A percentile compares a stretch with the other conserved stretches of the same genome.
Evolutionary conservation across 2,888 invertebrate genomes (phyloP).

Genomic region (Tinea trinotella): DNA sequence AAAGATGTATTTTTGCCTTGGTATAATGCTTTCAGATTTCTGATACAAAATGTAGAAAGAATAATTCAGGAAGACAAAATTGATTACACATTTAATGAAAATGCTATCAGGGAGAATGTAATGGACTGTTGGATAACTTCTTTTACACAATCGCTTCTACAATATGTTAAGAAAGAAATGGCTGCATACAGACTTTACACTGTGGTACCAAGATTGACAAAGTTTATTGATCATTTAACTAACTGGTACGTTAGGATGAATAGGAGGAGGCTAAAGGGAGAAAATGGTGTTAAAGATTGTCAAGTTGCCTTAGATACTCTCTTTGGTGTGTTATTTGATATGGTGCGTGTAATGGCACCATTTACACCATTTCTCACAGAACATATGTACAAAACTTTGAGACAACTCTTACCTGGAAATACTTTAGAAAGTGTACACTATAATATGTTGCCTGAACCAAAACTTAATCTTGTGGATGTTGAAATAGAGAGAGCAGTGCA

Average conservation of each 20-base stretch:
- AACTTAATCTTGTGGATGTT: constrained; percentile 80
- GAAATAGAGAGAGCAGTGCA: constrained; percentile 92
- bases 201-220: constrained; percentile 93
- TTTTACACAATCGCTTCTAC: constrained; percentile 92
- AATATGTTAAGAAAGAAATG: constrained; percentile 95
- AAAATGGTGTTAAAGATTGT: constrained; percentile 85
- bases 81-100: constrained; percentile 71
- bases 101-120: constrained; percentile 76
- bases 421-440: constrained; percentile 89
- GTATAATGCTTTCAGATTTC: constrained; percentile 94
- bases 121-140: constrained; percentile 99
- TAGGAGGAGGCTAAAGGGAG: constrained; percentile 94
- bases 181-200: constrained; percentile 94
- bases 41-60: constrained; percentile 93
- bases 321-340: constrained; percentile 88
- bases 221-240: constrained; percentile 97
- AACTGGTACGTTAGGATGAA: constrained; percentile 99
- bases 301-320: constrained; percentile 88
- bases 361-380: constrained; percentile 98
- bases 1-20: constrained; percentile 99
- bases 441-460: constrained; percentile 87
- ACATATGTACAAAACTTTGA: constrained; percentile 92
- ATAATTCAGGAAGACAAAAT: constrained; percentile 79
- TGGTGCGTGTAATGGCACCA: constrained; percentile 95
- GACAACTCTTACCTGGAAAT: constrained; percentile 72